phyloP scores from a whole-genome alignment of 2,113 vertebrate species.

The Symphodus melops region DNA sequence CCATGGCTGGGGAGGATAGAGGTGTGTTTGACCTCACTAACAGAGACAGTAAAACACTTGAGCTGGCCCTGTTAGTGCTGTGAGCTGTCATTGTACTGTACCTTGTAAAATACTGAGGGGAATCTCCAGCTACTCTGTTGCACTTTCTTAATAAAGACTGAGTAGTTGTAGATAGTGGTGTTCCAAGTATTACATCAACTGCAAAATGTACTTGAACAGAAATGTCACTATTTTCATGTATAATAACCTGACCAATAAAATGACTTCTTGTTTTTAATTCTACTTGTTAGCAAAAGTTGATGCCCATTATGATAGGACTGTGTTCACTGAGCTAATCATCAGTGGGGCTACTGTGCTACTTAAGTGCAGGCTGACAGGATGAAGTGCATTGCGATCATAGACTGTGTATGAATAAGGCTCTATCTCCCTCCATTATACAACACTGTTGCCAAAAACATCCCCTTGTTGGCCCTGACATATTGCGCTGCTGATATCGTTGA shows the following conservation, averaged over 20 bases:
- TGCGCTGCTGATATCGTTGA: no score
- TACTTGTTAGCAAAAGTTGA: neutral
- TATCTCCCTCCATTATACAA: no score
- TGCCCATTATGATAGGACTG: neutral
- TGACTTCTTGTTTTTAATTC: neutral
- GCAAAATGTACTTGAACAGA: neutral
- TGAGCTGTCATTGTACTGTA: constrained; percentile 73
- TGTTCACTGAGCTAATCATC: neutral
- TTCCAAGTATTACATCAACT: neutral
- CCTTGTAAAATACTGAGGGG: constrained; percentile 56
- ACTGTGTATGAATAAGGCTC: no score
- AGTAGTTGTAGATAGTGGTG: neutral
- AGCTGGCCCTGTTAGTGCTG: constrained; percentile 67
- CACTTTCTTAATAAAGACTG: constrained; percentile 39
- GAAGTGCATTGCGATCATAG: no score
- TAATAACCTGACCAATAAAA: neutral
- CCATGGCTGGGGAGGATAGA: constrained; percentile 61
- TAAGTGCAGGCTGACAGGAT: no score
- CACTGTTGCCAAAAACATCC: no score
- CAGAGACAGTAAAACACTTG: constrained; percentile 78
- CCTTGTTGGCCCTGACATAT: no score
- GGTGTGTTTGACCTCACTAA: constrained; percentile 81
- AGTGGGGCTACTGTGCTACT: neutral
- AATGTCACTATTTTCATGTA: neutral
- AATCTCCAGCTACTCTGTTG: constrained; percentile 44